phyloP scores from a whole-genome alignment of 2,797 vertebrate genomes.

The Columba guinea region DNA sequence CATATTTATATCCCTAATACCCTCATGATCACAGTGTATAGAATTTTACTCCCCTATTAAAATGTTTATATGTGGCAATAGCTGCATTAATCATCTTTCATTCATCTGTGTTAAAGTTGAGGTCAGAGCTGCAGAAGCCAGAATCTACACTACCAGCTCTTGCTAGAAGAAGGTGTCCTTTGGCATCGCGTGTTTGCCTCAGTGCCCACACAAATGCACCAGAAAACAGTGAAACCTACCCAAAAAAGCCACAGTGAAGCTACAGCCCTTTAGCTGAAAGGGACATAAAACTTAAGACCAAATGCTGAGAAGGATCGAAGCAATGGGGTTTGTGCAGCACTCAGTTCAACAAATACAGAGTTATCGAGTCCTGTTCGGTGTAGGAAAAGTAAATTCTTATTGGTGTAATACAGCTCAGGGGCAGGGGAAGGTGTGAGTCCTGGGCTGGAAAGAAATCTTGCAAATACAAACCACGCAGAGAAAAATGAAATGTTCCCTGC shows the following conservation, averaged over 20 bases:
- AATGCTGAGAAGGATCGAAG: not conserved
- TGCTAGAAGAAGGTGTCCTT: not conserved
- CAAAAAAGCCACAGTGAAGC: not conserved
- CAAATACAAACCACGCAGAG: not conserved
- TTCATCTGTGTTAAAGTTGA: not conserved
- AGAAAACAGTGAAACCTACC: not conserved
- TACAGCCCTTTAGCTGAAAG: not conserved
- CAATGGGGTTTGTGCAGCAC: not conserved
- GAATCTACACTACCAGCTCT: not conserved
- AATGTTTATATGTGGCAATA: not conserved
- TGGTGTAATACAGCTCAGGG: not conserved
- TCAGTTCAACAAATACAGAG: not conserved
- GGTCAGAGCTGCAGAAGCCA: not conserved
- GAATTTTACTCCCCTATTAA: not conserved
- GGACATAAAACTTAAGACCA: not conserved
- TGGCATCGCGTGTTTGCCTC: not conserved
- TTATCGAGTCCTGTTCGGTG: not conserved
- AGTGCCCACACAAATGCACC: not conserved
- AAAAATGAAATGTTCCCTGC: not conserved
- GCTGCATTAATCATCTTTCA: not conserved
- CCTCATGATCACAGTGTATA: rapidly evolving
- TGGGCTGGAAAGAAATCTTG: not conserved
- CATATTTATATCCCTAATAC: not conserved
- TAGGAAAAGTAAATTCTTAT: not conserved
- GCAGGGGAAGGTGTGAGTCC: not conserved